These are phyloP conservation scores for Anaspis maculata DNA, from an alignment of 2,888 invertebrate genomes.

Conservation along the genomic window DNA sequence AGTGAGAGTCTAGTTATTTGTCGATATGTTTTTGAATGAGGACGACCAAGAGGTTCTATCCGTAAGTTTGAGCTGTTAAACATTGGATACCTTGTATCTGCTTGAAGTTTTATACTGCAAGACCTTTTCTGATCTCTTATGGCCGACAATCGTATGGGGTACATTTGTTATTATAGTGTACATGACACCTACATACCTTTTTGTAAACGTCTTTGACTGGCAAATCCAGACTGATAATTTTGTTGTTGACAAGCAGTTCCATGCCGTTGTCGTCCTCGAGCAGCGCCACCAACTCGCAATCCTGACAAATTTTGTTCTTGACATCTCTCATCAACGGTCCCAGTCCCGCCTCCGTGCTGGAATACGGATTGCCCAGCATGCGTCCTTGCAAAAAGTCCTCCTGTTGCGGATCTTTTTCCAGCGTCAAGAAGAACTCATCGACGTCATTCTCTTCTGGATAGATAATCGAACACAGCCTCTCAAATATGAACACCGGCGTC, in stretches of 20 bases:
- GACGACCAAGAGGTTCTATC: too few species aligned
- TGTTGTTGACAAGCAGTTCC: conserved; percentile 95
- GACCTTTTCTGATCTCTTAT: too few species aligned
- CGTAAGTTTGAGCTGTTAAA: too few species aligned
- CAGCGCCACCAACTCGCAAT: conserved; percentile 96
- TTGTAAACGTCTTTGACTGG: conserved; percentile 88
- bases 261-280: conserved; percentile 98
- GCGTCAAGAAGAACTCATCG: conserved; percentile 89
- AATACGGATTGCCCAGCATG: conserved; percentile 98
- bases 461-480: conserved; percentile 92
- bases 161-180: too few species aligned
- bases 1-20: too few species aligned
- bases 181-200: too few species aligned
- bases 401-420: conserved; percentile 98
- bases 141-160: too few species aligned
- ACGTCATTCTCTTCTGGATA: conserved; percentile 96
- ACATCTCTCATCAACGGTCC: conserved; percentile 98
- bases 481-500: conserved; percentile 97
- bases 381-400: conserved; percentile 96
- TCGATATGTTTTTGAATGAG: too few species aligned
- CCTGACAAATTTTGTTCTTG: conserved; percentile 97
- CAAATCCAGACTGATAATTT: conserved; percentile 94
- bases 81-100: too few species aligned
- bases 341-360: conserved; percentile 84
- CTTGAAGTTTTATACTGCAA: too few species aligned